Evolutionary conservation across 2,797 vertebrate genomes (phyloP).

Genomic region (Dromococcyx pavoninus): DNA sequence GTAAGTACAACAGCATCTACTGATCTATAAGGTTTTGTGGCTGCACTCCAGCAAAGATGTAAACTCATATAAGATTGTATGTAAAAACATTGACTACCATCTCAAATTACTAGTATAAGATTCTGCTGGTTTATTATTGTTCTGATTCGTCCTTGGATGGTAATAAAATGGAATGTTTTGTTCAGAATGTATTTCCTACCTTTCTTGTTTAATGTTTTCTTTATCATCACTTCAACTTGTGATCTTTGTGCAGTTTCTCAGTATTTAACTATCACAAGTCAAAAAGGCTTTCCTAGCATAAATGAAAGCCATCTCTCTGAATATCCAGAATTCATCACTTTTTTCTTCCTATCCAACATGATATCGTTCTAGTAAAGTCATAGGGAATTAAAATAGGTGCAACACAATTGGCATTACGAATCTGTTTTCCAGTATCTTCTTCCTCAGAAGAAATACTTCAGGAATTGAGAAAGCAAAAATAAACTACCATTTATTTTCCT

Average conservation of each 20-base stretch:
- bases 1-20: background rate
- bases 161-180: background rate
- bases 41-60: background rate
- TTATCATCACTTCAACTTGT: background rate
- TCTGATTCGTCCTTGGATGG: background rate
- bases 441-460: background rate
- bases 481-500: background rate
- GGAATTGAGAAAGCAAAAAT: background rate
- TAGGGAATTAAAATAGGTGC: background rate
- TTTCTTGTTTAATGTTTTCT: background rate
- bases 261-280: background rate
- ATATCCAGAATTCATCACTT: background rate
- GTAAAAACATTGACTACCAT: background rate
- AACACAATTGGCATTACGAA: background rate
- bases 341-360: background rate
- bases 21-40: background rate
- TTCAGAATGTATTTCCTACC: background rate
- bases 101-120: background rate
- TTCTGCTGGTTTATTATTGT: background rate
- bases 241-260: background rate
- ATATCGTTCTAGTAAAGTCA: background rate
- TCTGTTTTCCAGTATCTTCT: background rate
- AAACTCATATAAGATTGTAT: background rate
- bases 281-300: background rate
- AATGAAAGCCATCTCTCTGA: background rate